Conservation (phyloP, 1,140 invertebrate species). For the Lepidurus arcticus region DNA sequence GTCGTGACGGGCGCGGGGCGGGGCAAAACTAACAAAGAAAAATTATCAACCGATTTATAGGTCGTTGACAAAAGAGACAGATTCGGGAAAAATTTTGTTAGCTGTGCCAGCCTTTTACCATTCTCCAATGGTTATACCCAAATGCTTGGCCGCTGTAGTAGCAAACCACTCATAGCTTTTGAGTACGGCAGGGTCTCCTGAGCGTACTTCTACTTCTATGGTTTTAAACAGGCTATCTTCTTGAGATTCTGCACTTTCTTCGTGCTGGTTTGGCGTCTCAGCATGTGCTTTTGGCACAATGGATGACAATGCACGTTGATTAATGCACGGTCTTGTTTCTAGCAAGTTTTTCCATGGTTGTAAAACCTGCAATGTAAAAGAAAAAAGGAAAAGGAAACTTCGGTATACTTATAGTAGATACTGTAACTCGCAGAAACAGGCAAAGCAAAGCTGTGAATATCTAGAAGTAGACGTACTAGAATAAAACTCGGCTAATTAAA, state of each 20-base stretch:
- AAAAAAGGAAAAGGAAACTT: background rate
- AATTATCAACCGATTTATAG: constrained; percentile 38
- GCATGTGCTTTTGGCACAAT: background rate
- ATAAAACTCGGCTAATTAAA: too few relatives aligned
- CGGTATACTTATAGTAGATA: too few relatives aligned
- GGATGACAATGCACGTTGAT: background rate
- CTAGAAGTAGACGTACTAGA: too few relatives aligned
- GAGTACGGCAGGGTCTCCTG: constrained; percentile 77
- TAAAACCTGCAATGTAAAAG: background rate
- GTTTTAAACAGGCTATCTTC: constrained; percentile 73
- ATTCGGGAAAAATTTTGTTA: constrained; percentile 32
- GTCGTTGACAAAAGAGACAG: constrained; percentile 18
- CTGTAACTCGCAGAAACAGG: too few relatives aligned
- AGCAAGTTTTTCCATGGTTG: background rate
- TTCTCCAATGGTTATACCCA: constrained; percentile 66
- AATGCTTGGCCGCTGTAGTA: constrained; percentile 66
- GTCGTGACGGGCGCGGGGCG: constrained; percentile 64
- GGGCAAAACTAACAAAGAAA: constrained; percentile 56
- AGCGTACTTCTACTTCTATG: constrained; percentile 78
- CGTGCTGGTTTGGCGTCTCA: background rate
- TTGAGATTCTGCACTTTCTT: constrained; percentile 6
- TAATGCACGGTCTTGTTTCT: background rate
- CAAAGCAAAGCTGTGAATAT: too few relatives aligned
- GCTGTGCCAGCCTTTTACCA: too few relatives aligned
- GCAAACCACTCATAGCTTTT: constrained; percentile 82